Evolutionary conservation across 2,113 vertebrate genomes (phyloP).

Genomic region (Rana temporaria): DNA sequence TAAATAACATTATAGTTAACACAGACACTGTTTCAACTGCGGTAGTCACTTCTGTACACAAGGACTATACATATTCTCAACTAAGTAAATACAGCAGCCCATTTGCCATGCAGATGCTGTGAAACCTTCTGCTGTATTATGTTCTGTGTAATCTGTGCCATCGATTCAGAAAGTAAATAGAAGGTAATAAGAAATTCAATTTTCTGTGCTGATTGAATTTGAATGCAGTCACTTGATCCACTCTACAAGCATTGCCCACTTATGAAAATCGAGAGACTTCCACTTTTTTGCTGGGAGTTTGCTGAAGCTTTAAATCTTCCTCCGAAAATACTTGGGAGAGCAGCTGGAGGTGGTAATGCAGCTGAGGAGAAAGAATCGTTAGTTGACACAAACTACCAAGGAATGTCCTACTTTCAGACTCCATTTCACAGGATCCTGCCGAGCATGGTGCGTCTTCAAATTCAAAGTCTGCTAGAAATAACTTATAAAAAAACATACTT

Average conservation of each 20-base stretch:
- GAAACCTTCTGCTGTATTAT: slow-evolving; percentile 30
- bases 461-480: slow-evolving; percentile 28
- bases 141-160: slow-evolving; percentile 42
- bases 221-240: slow-evolving; percentile 34
- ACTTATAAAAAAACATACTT: slow-evolving; percentile 6
- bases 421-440: slow-evolving; percentile 21
- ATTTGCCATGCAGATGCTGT: slow-evolving; percentile 42
- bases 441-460: slow-evolving; percentile 18
- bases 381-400: slow-evolving; percentile 35
- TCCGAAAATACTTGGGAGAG: neutral
- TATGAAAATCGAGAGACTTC: slow-evolving; percentile 25
- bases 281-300: neutral
- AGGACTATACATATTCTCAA: neutral
- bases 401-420: slow-evolving; percentile 13
- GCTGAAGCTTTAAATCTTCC: slow-evolving; percentile 24
- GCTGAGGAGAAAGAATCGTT: slow-evolving; percentile 11
- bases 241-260: neutral
- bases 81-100: slow-evolving; percentile 16
- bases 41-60: neutral
- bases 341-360: slow-evolving; percentile 21
- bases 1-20: slow-evolving; percentile 33
- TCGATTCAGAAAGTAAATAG: slow-evolving; percentile 50
- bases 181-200: slow-evolving; percentile 52
- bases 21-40: slow-evolving; percentile 7
- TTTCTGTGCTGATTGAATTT: slow-evolving; percentile 45